These are phyloP conservation scores for Apamea epomidion DNA, from an alignment of 2,888 invertebrate species.

Conservation along the genomic window DNA sequence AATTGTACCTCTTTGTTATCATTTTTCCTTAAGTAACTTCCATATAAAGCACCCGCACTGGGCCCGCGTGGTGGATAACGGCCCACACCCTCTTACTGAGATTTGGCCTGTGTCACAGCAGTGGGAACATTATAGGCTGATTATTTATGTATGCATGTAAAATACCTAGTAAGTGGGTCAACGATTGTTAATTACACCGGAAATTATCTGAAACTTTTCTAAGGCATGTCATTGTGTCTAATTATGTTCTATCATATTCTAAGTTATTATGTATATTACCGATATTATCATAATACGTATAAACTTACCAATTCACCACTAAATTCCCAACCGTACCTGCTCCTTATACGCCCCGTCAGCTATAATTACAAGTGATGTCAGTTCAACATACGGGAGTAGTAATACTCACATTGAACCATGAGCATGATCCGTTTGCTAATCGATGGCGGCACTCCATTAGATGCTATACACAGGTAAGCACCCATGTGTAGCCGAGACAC, in stretches of 20 bases:
- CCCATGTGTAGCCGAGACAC: conserved; percentile 98
- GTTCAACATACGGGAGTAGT: conserved; percentile 36
- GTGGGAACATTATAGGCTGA: no score
- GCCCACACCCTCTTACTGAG: no score
- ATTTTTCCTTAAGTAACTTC: not conserved
- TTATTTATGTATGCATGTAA: no score
- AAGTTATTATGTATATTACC: not conserved
- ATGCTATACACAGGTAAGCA: conserved; percentile 97
- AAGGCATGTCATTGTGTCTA: not conserved
- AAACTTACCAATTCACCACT: conserved; percentile 39
- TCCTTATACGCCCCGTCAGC: conserved; percentile 24
- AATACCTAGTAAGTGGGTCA: not conserved
- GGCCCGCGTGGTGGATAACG: no score
- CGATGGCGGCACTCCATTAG: conserved; percentile 97
- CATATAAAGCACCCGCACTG: no score
- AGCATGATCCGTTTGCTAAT: conserved; percentile 96
- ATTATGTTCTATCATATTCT: not conserved
- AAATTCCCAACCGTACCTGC: conserved; percentile 38
- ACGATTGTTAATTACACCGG: not conserved
- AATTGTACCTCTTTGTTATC: not conserved
- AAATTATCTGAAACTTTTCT: conserved; percentile 5
- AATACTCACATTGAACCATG: conserved; percentile 95
- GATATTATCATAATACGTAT: conserved; percentile 28
- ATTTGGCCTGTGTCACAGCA: no score
- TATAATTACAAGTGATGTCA: conserved; percentile 47